Percentiles rank a stretch among this genome's conserved stretches.
phyloP scores from a whole-genome alignment of 2,888 invertebrate species.

The Melikaiella ostensackeni region DNA sequence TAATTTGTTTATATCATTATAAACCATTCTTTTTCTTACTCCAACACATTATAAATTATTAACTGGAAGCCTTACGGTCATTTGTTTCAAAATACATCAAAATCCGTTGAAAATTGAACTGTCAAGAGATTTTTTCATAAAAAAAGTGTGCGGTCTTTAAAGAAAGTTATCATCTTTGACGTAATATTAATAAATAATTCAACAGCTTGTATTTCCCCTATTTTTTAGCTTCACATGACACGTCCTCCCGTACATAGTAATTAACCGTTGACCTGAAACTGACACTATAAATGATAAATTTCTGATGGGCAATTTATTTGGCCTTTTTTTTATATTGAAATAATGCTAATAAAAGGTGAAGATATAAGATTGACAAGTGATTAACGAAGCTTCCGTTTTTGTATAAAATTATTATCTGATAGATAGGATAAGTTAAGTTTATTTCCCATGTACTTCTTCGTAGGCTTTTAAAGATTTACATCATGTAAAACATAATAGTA shows the following conservation, averaged over 20 bases:
- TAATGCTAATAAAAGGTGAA: not conserved
- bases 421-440: no score
- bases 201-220: not conserved
- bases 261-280: not conserved
- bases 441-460: no score
- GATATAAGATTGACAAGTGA: not conserved
- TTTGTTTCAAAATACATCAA: no score
- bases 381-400: not conserved
- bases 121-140: not conserved
- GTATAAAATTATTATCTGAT: not conserved
- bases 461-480: no score
- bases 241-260: not conserved
- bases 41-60: no score
- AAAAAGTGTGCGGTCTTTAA: not conserved
- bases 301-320: not conserved
- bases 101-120: no score
- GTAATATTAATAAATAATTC: not conserved
- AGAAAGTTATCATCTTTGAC: not conserved
- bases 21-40: no score
- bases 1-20: no score
- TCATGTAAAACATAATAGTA: no score
- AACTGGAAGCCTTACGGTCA: no score
- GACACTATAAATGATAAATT: not conserved
- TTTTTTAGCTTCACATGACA: not conserved
- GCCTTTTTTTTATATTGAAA: not conserved